A percentile compares a stretch with the other conserved stretches of the same genome.
Evolutionary conservation across 2,888 invertebrate species (phyloP).

Genomic region (Tanytarsus gracilentus): DNA sequence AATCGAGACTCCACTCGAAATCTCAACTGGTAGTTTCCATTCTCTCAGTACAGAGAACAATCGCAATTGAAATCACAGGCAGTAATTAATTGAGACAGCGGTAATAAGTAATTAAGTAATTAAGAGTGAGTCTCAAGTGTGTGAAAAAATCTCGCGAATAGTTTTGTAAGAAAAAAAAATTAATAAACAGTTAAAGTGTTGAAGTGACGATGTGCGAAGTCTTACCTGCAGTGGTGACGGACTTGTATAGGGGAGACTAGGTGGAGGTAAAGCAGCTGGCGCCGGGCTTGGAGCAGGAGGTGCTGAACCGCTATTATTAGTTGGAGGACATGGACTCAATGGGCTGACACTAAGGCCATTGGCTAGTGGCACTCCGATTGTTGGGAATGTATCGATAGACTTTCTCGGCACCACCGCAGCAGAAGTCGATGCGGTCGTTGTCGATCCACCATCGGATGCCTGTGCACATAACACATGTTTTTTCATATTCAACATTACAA

Average conservation of each 20-base stretch:
- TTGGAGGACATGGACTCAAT: conserved; percentile 52
- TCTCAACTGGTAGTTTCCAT: too few relatives aligned
- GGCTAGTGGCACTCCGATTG: conserved; percentile 47
- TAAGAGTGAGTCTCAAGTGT: too few relatives aligned
- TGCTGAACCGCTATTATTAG: conserved; percentile 51
- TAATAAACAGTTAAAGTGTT: not conserved
- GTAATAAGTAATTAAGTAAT: too few relatives aligned
- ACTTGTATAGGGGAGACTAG: conserved; percentile 54
- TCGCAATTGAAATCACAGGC: too few relatives aligned
- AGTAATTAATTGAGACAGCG: too few relatives aligned
- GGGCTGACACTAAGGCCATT: conserved; percentile 55
- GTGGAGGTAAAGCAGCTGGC: conserved; percentile 57
- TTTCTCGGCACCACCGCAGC: conserved; percentile 51
- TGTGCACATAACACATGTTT: conserved; percentile 35
- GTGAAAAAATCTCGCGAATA: too few relatives aligned
- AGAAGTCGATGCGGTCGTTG: conserved; percentile 54
- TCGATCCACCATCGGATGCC: conserved; percentile 70
- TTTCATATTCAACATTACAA: not conserved
- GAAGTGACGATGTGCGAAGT: not conserved
- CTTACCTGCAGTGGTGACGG: conserved; percentile 43
- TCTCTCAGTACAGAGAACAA: too few relatives aligned
- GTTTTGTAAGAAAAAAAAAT: too few relatives aligned
- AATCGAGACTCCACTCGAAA: not conserved
- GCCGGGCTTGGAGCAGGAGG: conserved; percentile 53
- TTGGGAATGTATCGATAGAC: conserved; percentile 49